These are phyloP conservation scores for Heliopora coerulea DNA, from an alignment of 92 coral and sea anemone genomes.

Conservation along the genomic window DNA sequence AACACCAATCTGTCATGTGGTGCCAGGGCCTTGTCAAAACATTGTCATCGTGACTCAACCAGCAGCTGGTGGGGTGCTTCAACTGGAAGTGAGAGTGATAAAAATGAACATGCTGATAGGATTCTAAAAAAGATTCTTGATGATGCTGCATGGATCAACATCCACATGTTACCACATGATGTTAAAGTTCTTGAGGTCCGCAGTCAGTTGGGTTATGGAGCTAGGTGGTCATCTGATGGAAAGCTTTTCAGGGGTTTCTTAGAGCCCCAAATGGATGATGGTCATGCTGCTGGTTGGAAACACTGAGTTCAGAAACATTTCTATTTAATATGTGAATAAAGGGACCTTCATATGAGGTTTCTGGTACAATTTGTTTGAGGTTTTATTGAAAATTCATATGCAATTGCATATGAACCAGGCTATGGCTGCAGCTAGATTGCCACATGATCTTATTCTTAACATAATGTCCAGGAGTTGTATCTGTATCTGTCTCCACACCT, in stretches of 20 bases:
- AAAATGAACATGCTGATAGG: slow-evolving; percentile 69
- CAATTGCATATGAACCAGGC: too few relatives aligned
- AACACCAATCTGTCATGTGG: slow-evolving; percentile 74
- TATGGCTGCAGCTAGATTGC: too few relatives aligned
- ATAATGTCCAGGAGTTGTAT: too few relatives aligned
- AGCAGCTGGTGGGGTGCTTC: slow-evolving; percentile 84
- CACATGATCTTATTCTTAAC: too few relatives aligned
- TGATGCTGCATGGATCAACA: slow-evolving; percentile 86
- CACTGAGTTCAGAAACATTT: slow-evolving; percentile 49
- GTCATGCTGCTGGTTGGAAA: slow-evolving; percentile 82
- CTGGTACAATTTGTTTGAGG: too few relatives aligned
- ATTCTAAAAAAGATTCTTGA: slow-evolving; percentile 54
- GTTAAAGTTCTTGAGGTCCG: slow-evolving; percentile 82
- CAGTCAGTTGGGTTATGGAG: slow-evolving; percentile 82
- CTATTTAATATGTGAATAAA: background rate
- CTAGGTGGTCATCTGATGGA: slow-evolving; percentile 87
- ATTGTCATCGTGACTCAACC: slow-evolving; percentile 75
- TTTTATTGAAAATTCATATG: too few relatives aligned
- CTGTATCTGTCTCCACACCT: too few relatives aligned
- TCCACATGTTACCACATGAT: slow-evolving; percentile 79
- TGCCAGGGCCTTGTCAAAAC: slow-evolving; percentile 89
- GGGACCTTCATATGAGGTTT: too few relatives aligned
- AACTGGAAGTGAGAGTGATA: slow-evolving; percentile 70
- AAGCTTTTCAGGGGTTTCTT: slow-evolving; percentile 80
- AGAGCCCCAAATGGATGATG: slow-evolving; percentile 93